phyloP scores from a whole-genome alignment of 2,113 vertebrate species.

The Boulengeromyrus knoepffleri region DNA sequence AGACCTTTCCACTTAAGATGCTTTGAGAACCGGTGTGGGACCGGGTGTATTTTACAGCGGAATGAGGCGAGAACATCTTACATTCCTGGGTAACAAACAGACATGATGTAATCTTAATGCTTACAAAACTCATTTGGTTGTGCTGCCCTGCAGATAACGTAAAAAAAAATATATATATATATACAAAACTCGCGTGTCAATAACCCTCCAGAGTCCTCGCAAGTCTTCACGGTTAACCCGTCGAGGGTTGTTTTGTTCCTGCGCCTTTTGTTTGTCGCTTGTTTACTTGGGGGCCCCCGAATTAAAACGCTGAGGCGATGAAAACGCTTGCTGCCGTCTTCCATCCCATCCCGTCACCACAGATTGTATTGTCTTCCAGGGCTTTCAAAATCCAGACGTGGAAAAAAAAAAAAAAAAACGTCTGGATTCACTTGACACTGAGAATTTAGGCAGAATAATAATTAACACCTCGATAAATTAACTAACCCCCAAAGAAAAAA shows the following conservation, averaged over 20 bases:
- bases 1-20: slow-evolving; percentile 61
- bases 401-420: neutral
- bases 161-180: slow-evolving; percentile 21
- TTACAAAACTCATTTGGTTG: slow-evolving; percentile 60
- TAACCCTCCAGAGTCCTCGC: slow-evolving; percentile 40
- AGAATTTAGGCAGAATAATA: slow-evolving; percentile 1
- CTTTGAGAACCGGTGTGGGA: slow-evolving; percentile 53
- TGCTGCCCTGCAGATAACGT: slow-evolving; percentile 55
- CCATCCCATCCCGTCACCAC: neutral
- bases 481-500: neutral
- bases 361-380: neutral
- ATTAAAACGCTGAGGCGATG: neutral
- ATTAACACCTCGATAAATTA: neutral
- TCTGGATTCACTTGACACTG: neutral
- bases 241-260: slow-evolving; percentile 41
- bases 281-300: neutral
- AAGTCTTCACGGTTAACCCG: slow-evolving; percentile 47
- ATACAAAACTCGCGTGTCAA: slow-evolving; percentile 47
- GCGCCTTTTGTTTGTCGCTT: slow-evolving; percentile 43
- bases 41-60: slow-evolving; percentile 38
- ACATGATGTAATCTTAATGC: slow-evolving; percentile 66
- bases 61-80: slow-evolving; percentile 54
- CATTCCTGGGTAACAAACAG: slow-evolving; percentile 64
- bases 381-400: neutral
- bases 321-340: neutral